phyloP scores from a whole-genome alignment of 2,797 vertebrate species.

The Taeniopygia guttata region DNA sequence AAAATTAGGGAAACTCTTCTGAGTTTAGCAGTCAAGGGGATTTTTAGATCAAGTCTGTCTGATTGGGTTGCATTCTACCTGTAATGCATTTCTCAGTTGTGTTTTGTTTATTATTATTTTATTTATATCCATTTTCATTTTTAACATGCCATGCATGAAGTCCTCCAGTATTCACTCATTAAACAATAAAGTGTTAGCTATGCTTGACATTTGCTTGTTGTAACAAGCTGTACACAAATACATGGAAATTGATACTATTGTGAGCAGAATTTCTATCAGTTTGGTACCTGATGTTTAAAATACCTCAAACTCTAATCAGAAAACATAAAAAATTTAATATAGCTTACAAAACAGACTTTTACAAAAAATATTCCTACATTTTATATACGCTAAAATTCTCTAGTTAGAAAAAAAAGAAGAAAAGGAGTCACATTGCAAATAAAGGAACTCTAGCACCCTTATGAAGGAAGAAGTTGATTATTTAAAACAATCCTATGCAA shows the following conservation, averaged over 20 bases:
- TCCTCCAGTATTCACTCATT: not conserved
- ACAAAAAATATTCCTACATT: not conserved
- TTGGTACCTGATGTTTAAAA: not conserved
- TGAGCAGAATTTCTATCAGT: not conserved
- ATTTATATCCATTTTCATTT: not conserved
- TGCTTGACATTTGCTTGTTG: not conserved
- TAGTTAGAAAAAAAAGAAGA: too few relatives aligned
- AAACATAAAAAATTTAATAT: not conserved
- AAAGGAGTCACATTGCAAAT: not conserved
- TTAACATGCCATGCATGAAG: fast-evolving
- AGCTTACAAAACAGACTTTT: not conserved
- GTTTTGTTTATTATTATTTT: not conserved
- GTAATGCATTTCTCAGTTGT: not conserved
- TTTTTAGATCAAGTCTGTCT: not conserved
- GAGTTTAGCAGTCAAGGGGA: not conserved
- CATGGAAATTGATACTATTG: not conserved
- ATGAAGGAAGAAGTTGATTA: not conserved
- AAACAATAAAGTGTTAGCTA: not conserved
- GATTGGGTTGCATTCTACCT: not conserved
- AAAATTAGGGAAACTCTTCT: not conserved
- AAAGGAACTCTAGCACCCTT: not conserved
- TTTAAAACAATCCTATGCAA: not conserved
- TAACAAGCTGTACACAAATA: not conserved
- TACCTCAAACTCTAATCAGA: not conserved
- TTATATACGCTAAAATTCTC: not conserved